Evolutionary conservation across 2,797 vertebrate species (phyloP).

Genomic region (Buceros bicornis): DNA sequence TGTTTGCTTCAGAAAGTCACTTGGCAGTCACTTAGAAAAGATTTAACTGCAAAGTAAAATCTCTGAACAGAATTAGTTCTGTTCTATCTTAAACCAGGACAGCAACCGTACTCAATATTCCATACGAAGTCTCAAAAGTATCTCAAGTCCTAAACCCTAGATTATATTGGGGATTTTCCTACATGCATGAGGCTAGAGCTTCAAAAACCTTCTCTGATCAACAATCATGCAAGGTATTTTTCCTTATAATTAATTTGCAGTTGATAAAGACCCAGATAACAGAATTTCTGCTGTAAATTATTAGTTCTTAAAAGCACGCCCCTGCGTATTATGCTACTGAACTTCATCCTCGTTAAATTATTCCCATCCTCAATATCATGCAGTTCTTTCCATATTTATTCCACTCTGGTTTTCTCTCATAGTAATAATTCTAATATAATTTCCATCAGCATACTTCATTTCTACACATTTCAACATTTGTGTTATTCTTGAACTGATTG

Average conservation of each 20-base stretch:
- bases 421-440: not conserved
- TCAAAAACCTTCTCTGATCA: not conserved
- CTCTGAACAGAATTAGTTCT: too few species aligned
- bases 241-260: not conserved
- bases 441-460: not conserved
- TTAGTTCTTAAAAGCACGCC: not conserved
- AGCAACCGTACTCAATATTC: not conserved
- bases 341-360: not conserved
- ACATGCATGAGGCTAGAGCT: not conserved
- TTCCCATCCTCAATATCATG: not conserved
- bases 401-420: not conserved
- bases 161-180: not conserved
- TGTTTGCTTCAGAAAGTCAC: too few species aligned
- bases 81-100: too few species aligned
- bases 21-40: too few species aligned
- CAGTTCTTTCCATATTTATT: not conserved
- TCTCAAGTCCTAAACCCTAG: not conserved
- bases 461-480: not conserved
- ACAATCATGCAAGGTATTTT: not conserved
- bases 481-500: not conserved
- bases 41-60: too few species aligned
- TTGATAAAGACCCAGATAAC: not conserved
- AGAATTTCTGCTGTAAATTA: not conserved
- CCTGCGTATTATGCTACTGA: not conserved
- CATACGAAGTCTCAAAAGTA: not conserved